Evolutionary conservation across 2,888 invertebrate genomes (phyloP), one percentile per base, ranked within the genome.

Genomic region (Pristionchus entomophagus): DNA sequence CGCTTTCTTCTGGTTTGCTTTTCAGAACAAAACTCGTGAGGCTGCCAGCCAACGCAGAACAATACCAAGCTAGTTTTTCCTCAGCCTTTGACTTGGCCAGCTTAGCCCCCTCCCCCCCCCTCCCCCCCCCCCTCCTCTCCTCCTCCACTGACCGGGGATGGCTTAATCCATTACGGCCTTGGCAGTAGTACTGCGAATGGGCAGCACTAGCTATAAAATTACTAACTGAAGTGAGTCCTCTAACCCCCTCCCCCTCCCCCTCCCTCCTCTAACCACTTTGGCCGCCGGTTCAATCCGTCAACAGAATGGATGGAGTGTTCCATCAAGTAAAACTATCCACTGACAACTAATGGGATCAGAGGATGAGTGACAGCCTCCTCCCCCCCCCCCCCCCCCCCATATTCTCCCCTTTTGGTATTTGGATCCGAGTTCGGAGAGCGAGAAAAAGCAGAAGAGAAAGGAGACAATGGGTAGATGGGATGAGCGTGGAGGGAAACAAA

Each of bases 81-180:
- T 73, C 41, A 38, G 22, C 73, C 65, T 65, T 65, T 65, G 65
- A 73, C 73, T 45, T 4, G 26, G 2, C 41, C 41, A 73, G 73
- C 41, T 73, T 73, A 51, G 53, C n/a, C 32, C 32, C 35, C 51
- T 45, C 26, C 45, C 51, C 80, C 32, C 19, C 35, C 51, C 77
- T 45, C 45, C 51, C 80, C 32, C 19, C 45, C 51, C 80, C 32
- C 19, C 41, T 49, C 51, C 19, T 80, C 59, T 53, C 80, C 53
- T 29, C 51, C 19, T 80, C 59, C 35, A 51, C 53, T 29, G n/a
- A 73, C 73, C 32, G 8, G 12, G 38, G 41, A 38, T 22, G 38
- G 29, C 65, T 73, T 73, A 73, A 73, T 73, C 73, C 73, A 73
- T 73, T 73, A 73, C 73, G 73, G 41, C 73, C 73, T 73, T 73